Percentiles rank a stretch among this genome's conserved stretches.
Conservation (phyloP, 1,140 invertebrate species). For the Heterodera schachtii region DNA sequence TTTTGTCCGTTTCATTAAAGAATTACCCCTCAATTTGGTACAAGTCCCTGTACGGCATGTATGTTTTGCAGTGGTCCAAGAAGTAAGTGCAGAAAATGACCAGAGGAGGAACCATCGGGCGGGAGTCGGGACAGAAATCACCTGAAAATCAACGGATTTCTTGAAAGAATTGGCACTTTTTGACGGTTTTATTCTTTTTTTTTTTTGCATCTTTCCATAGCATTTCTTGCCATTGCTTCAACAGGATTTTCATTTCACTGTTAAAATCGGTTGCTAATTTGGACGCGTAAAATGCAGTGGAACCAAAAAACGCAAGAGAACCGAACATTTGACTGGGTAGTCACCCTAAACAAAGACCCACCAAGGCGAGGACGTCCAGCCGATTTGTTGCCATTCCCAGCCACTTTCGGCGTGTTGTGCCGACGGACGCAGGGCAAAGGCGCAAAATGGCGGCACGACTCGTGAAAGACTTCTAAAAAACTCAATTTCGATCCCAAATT, state of each 20-base stretch:
- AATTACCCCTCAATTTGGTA: constrained; percentile 25
- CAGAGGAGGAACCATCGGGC: constrained; percentile 38
- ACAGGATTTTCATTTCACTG: too few species aligned
- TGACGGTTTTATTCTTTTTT: too few species aligned
- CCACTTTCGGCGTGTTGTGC: constrained; percentile 17
- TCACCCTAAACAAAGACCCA: neutral
- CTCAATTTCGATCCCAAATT: neutral
- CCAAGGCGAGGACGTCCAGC: constrained; percentile 27
- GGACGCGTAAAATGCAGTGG: too few species aligned
- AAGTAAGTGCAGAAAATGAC: constrained; percentile 32
- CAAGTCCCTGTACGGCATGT: constrained; percentile 20
- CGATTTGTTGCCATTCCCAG: neutral
- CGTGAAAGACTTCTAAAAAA: constrained; percentile 30
- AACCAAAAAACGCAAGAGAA: too few species aligned
- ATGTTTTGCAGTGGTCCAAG: constrained; percentile 18
- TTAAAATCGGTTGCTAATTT: too few species aligned
- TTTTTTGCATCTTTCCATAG: too few species aligned
- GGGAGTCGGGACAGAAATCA: constrained; percentile 31
- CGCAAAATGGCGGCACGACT: constrained; percentile 25
- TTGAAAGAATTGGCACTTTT: neutral
- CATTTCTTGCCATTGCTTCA: too few species aligned
- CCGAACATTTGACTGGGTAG: too few species aligned
- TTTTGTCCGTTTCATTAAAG: neutral
- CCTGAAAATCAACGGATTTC: constrained; percentile 9
- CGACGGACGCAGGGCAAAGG: constrained; percentile 29